phyloP scores from a whole-genome alignment of 2,113 vertebrate genomes.

The Enhydra lutris region DNA sequence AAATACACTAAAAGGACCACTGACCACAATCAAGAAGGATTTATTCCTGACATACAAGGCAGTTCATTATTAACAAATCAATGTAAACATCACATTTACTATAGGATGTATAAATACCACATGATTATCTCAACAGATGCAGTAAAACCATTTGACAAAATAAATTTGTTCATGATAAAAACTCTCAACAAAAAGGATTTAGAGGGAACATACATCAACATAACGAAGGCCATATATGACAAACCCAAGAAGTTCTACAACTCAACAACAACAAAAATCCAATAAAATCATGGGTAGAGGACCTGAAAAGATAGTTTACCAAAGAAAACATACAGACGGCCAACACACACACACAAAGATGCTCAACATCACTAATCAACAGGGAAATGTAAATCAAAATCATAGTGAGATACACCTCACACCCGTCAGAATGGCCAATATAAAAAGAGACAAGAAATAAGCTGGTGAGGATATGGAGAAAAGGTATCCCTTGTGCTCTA shows the following conservation, averaged over 20 bases:
- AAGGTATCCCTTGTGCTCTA: neutral
- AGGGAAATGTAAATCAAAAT: neutral
- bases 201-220: neutral
- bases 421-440: neutral
- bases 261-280: neutral
- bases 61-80: neutral
- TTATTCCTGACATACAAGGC: neutral
- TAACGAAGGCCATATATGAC: neutral
- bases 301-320: neutral
- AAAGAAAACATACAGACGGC: neutral
- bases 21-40: neutral
- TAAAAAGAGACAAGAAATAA: neutral
- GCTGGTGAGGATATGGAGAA: neutral
- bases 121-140: neutral
- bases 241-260: neutral
- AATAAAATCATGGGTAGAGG: neutral
- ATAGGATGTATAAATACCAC: neutral
- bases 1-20: neutral
- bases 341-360: neutral
- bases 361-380: neutral
- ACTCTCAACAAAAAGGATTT: neutral
- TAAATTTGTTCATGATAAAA: neutral
- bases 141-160: neutral
- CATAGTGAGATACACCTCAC: neutral
- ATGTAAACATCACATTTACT: neutral